phyloP scores from a whole-genome alignment of 35 echinoderm and acorn worm species.

The Ophioderma brevispina region DNA sequence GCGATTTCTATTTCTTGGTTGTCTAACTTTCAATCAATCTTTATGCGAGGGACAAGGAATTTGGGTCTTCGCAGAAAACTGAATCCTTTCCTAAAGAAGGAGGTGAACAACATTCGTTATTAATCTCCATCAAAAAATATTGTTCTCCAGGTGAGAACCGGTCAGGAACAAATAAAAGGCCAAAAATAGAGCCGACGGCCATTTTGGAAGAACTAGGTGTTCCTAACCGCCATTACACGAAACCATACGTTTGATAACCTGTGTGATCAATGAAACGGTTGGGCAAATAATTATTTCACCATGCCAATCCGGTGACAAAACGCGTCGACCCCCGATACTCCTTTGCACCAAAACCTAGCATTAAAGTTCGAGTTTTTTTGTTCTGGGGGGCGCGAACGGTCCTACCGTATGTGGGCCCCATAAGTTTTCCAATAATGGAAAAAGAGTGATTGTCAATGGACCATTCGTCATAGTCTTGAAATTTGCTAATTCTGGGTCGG shows the following conservation, averaged over 20 bases:
- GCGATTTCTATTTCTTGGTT: neutral
- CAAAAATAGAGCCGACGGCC: conserved; percentile 31
- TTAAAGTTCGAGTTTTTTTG: conserved; percentile 27
- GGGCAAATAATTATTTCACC: conserved; percentile 49
- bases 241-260: conserved; percentile 12
- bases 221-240: neutral
- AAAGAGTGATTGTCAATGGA: conserved; percentile 22
- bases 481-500: conserved; percentile 41
- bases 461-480: conserved; percentile 48
- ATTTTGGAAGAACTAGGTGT: conserved; percentile 31
- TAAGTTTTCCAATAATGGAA: conserved; percentile 2
- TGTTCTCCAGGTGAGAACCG: neutral
- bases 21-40: neutral
- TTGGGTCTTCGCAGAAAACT: neutral
- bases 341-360: conserved; percentile 42
- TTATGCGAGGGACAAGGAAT: neutral
- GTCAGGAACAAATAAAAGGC: conserved; percentile 32
- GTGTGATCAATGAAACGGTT: conserved; percentile 7
- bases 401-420: conserved; percentile 49
- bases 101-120: neutral
- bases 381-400: conserved; percentile 22
- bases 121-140: conserved; percentile 16
- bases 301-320: conserved; percentile 44
- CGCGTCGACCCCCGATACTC: conserved; percentile 23
- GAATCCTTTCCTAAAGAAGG: neutral